Percentiles rank a stretch among this genome's conserved stretches.
phyloP scores from a whole-genome alignment of 2,888 invertebrate genomes.

The Agelastica alni region DNA sequence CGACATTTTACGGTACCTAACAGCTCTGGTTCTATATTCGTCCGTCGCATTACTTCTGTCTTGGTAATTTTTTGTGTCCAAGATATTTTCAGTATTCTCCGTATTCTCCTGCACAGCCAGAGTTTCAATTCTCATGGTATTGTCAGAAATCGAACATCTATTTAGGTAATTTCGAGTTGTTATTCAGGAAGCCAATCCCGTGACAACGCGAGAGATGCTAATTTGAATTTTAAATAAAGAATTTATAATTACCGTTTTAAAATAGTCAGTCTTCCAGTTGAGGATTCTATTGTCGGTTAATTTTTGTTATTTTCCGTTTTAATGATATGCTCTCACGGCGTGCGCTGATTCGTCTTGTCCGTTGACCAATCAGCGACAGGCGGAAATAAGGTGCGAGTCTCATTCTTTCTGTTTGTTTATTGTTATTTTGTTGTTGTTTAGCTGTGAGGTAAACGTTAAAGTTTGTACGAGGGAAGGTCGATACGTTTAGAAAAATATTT shows the following conservation, averaged over 20 bases:
- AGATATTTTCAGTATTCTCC: too few species aligned
- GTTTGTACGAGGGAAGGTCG: too few species aligned
- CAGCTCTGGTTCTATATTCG: too few species aligned
- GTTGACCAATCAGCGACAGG: constrained; percentile 45
- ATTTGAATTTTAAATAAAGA: constrained; percentile 28
- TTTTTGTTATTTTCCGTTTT: constrained; percentile 25
- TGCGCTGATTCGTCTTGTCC: constrained; percentile 43
- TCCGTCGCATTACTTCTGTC: too few species aligned
- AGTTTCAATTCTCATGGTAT: too few species aligned
- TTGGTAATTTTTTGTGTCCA: too few species aligned
- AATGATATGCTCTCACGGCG: constrained; percentile 32
- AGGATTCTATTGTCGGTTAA: constrained; percentile 23
- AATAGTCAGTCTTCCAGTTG: constrained; percentile 14
- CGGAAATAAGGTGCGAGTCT: constrained; percentile 45
- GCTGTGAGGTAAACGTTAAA: too few species aligned
- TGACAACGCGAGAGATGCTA: not conserved
- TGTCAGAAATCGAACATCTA: too few species aligned
- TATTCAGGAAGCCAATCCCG: not conserved
- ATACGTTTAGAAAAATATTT: too few species aligned
- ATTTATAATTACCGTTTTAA: constrained; percentile 27
- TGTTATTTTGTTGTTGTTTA: constrained; percentile 3
- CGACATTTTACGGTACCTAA: too few species aligned
- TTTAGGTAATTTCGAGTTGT: too few species aligned
- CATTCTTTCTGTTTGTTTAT: constrained; percentile 21
- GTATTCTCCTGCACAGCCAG: too few species aligned